Base-by-base conservation (phyloP, 2,888 invertebrate genomes). In the Drosophila neoperkinsi region DNA sequence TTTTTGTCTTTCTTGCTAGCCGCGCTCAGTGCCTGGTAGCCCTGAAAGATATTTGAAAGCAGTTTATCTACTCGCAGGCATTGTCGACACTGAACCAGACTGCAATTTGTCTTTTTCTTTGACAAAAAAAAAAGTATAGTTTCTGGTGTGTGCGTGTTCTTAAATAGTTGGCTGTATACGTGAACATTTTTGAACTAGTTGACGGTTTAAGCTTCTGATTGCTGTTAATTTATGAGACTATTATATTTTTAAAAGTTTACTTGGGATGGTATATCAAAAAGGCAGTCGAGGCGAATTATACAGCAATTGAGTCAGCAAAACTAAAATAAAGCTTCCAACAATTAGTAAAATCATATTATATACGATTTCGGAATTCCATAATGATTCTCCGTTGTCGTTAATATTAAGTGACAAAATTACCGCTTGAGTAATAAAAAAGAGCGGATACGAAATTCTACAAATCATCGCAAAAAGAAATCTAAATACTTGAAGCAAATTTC, bases 11-110 rank as follows among this genome's bases (percentile, higher is more conserved):
- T 34, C 21, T 21, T 21, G n/a, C 31, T 13, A n/a, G 51, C 33
- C 55, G 41, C 38, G 46, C 36, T n/a, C 51, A 41, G 33, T 46
- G n/a, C 28, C 13, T 43, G 51, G 34, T 13, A 18, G 7, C 10
- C 46, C 43, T 30, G 38, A 30, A 56, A 56, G 13, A 11, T 3
- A 51, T 30, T 51, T 50, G 49, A 30, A 46, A 55, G 36, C 46
- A 53, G 52, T 57, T 59, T 53, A 64, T 67, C 59, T 62, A 66
- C 41, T 63, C 28, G 13, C 61, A 31, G 28, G 10, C 52, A 31
- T 53, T 55, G 33, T 10, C 28, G 33, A 10, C 11, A n/a, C 11
- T n/a, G 31, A 51, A 30, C 30, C 49, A 63, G 28, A 62, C 46
- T 59, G 61, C 50, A 57, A 75, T 63, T 51, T 61, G 34, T 64